Evolutionary conservation across 2,797 vertebrate genomes (phyloP), one percentile per base, ranked within the genome.

Genomic region (Aeoliscus strigatus): DNA sequence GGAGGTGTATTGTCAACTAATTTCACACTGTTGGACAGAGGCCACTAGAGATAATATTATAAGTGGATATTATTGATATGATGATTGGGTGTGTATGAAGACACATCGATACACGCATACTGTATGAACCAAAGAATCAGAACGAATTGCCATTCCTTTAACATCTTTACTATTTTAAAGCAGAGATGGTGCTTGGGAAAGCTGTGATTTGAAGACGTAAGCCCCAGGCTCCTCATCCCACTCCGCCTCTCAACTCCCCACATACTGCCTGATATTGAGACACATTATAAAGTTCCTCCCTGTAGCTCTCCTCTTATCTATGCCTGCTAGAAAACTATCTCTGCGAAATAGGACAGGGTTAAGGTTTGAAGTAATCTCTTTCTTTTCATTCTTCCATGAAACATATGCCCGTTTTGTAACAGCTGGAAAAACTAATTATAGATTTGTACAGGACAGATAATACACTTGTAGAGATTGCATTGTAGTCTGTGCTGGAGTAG

Each of bases 351-450:
- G 76, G 65, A 81, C 69, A 64, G 66, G 59, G 70, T 72, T 74
- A 56, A 74, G 60, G 65, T 82, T 81, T 75, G 71, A 71, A 73
- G 55, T 79, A 83, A 84, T 84, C 63, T 61, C 40, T 77, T 70
- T 82, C 61, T 77, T 83, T 81, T 81, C 61, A 77, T 81, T 80
- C 59, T 66, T 70, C 62, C 62, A 67, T 75, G 74, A 81, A 86
- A 80, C 80, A 81, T 78, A 81, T 80, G 76, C 72, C 69, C 60
- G 66, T 57, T 82, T 73, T 67, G 51, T 66, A 83, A 82, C 70
- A 82, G 78, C 65, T n/a, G n/a, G 63, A 67, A 45, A 78, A 78
- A 77, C 72, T 86, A 83, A 88, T 86, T 83, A 84, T 73, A 85
- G 73, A 69, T 76, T 70, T 79, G 77, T 81, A 80, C 66, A 60